Conservation (phyloP, 1,140 invertebrate species). For the Melipona quadrifasciata region DNA sequence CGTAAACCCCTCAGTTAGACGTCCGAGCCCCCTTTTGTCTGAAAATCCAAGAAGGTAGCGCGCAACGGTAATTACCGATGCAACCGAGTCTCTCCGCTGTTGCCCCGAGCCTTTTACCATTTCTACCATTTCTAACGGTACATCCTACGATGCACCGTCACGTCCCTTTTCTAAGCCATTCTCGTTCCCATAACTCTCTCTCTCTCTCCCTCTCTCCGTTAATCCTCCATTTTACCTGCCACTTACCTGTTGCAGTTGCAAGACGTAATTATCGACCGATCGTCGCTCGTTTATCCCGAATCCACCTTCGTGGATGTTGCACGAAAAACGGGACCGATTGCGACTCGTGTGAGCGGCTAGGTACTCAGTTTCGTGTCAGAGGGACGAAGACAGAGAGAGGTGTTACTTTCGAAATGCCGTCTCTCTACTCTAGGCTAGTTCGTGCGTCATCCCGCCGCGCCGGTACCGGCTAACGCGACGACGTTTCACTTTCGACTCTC, state of each 20-base stretch:
- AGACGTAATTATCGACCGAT: constrained; percentile 49
- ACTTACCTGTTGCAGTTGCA: constrained; percentile 48
- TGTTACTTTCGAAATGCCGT: constrained; percentile 67
- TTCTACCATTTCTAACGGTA: constrained; percentile 30
- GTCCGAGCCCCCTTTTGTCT: too few relatives aligned
- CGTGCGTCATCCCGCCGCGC: constrained; percentile 59
- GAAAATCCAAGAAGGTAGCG: too few relatives aligned
- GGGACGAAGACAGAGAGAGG: not conserved
- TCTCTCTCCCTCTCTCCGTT: too few relatives aligned
- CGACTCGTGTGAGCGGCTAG: not conserved
- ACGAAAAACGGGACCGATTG: constrained; percentile 41
- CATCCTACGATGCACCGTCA: not conserved
- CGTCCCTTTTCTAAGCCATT: not conserved
- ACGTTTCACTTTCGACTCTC: constrained; percentile 70
- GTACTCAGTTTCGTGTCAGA: not conserved
- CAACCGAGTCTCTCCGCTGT: too few relatives aligned
- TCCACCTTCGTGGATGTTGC: constrained; percentile 1
- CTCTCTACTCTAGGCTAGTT: constrained; percentile 22
- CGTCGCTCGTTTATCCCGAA: not conserved
- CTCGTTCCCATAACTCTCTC: not conserved
- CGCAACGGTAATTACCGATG: too few relatives aligned
- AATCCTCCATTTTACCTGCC: not conserved
- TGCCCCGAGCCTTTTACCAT: not conserved
- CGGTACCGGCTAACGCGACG: constrained; percentile 24
- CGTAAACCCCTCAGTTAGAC: too few relatives aligned